Evolutionary conservation across 2,113 vertebrate species (phyloP).

Genomic region (Charina bottae): DNA sequence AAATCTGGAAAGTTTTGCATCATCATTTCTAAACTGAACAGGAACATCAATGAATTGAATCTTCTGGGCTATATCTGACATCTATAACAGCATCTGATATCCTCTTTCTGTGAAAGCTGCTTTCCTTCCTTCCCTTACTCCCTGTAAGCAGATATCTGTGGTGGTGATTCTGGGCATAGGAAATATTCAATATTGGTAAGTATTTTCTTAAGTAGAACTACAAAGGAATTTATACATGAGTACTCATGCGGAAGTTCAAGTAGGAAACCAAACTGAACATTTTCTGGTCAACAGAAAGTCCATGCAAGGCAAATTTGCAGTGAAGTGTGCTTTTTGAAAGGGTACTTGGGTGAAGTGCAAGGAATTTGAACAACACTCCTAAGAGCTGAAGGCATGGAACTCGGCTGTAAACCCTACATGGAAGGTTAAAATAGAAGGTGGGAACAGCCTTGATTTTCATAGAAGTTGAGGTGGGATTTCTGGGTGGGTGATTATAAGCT

Average conservation of each 20-base stretch:
- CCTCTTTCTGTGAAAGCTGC: too few relatives aligned
- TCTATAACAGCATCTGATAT: background rate
- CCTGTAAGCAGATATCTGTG: background rate
- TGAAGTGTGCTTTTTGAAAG: background rate
- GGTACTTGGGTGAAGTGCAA: background rate
- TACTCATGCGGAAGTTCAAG: background rate
- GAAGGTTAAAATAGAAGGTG: background rate
- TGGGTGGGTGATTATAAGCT: background rate
- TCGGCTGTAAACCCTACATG: background rate
- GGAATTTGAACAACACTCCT: background rate
- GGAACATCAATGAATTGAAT: background rate
- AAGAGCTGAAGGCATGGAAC: background rate
- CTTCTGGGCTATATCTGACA: background rate
- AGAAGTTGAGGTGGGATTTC: background rate
- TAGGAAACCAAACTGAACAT: background rate
- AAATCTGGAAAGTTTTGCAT: background rate
- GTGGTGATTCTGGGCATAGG: background rate
- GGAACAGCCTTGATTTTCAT: background rate
- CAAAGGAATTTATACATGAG: background rate
- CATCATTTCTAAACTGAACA: background rate
- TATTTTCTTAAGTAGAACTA: background rate
- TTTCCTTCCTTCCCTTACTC: background rate
- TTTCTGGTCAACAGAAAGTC: background rate
- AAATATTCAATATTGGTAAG: background rate
- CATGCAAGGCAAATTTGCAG: background rate